Percentiles rank a stretch among this genome's conserved stretches.
Evolutionary conservation across 2,113 vertebrate species (phyloP).

Genomic region (Ptychochromis oligacanthus): DNA sequence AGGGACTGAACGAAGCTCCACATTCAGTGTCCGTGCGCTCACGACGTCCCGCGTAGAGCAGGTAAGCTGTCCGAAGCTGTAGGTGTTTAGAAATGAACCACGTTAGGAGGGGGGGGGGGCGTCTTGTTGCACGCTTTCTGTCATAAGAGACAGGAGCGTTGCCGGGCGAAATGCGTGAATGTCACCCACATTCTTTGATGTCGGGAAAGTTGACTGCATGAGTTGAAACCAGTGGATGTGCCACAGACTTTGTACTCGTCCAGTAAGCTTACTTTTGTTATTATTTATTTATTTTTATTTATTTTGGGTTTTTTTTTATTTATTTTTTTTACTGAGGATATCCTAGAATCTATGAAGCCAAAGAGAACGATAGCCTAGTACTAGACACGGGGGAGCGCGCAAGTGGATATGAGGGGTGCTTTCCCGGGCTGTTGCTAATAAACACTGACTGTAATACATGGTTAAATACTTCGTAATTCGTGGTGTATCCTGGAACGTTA

Average conservation of each 20-base stretch:
- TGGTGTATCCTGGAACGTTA: not conserved
- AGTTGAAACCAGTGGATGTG: not conserved
- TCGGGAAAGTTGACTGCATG: constrained; percentile 62
- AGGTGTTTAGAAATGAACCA: not conserved
- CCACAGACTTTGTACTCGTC: not conserved
- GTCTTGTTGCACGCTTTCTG: constrained; percentile 1
- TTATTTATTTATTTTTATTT: too few relatives aligned
- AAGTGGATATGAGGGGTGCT: constrained; percentile 1
- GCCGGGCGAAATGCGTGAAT: constrained; percentile 25
- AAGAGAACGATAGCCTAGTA: not conserved
- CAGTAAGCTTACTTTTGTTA: not conserved
- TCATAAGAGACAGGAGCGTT: constrained; percentile 11
- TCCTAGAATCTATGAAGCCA: not conserved
- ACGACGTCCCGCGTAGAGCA: constrained; percentile 26
- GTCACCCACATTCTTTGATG: constrained; percentile 50
- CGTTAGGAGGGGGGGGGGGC: not conserved
- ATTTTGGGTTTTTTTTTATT: too few relatives aligned
- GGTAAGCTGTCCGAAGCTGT: constrained; percentile 51
- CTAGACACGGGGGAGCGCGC: not conserved
- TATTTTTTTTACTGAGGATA: not conserved
- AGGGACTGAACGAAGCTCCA: not conserved
- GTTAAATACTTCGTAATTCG: constrained; percentile 3
- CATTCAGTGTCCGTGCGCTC: not conserved
- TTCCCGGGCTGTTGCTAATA: not conserved
- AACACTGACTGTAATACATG: not conserved